Evolutionary conservation across 2,888 invertebrate species (phyloP).

Genomic region (Clepsis dumicolana): DNA sequence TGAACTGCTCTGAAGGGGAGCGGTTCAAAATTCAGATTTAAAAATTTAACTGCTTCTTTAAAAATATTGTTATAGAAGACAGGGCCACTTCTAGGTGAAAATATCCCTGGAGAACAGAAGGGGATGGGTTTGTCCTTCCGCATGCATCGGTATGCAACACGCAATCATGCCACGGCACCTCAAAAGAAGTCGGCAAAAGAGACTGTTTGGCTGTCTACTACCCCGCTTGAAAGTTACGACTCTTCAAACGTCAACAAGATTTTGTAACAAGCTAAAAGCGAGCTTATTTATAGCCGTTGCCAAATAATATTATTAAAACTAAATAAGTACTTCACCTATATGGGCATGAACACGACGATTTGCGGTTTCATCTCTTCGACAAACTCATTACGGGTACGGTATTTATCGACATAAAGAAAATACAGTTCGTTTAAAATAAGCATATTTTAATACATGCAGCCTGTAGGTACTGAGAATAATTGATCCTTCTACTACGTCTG

Average conservation of each 20-base stretch:
- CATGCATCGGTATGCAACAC: too few relatives aligned
- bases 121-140: constrained; percentile 1
- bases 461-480: background rate
- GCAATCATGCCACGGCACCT: too few relatives aligned
- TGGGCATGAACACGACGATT: too few relatives aligned
- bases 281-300: constrained; percentile 19
- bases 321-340: background rate
- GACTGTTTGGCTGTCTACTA: background rate
- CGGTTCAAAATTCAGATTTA: constrained; percentile 80
- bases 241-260: background rate
- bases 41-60: constrained; percentile 39
- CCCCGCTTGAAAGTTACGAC: background rate
- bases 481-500: background rate
- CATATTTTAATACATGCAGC: background rate
- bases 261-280: background rate
- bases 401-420: background rate
- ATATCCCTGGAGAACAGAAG: background rate
- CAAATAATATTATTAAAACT: constrained; percentile 3
- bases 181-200: too few relatives aligned
- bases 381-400: background rate
- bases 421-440: background rate
- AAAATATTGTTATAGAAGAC: background rate
- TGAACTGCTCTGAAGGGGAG: constrained; percentile 82
- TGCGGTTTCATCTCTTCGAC: background rate
- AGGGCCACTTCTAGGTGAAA: background rate